Percentiles rank a stretch among this genome's conserved stretches.
These are phyloP conservation scores for Dunckerocampus dactyliophorus DNA, from an alignment of 2,113 vertebrate genomes.

Conservation along the genomic window DNA sequence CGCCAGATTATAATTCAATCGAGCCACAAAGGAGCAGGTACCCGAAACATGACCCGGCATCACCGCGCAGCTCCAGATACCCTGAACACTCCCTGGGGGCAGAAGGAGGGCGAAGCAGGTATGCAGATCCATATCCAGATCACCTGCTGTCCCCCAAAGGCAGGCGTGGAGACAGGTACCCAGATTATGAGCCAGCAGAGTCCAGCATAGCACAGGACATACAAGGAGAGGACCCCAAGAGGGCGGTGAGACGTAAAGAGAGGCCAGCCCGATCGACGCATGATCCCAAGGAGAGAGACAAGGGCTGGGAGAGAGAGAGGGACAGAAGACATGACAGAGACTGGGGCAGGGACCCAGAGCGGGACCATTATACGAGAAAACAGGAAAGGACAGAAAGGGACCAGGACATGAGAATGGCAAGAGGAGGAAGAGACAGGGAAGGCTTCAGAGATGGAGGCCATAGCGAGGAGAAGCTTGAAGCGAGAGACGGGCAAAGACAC, in stretches of 20 bases:
- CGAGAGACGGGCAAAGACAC: constrained; percentile 33
- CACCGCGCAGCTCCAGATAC: constrained; percentile 40
- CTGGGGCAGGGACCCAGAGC: constrained; percentile 20
- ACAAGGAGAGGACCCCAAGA: constrained; percentile 36
- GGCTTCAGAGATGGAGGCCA: constrained; percentile 33
- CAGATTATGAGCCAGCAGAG: constrained; percentile 46
- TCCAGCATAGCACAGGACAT: constrained; percentile 22
- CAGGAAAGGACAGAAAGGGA: constrained; percentile 38
- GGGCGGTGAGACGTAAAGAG: constrained; percentile 57
- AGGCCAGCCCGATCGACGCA: constrained; percentile 62
- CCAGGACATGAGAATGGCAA: constrained; percentile 31
- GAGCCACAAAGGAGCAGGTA: constrained; percentile 53
- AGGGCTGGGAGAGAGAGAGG: constrained; percentile 29
- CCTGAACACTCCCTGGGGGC: constrained; percentile 32
- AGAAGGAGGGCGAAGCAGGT: constrained; percentile 44
- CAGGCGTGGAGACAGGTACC: constrained; percentile 57
- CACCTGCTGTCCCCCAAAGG: constrained; percentile 55
- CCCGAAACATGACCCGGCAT: constrained; percentile 48
- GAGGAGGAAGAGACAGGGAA: constrained; percentile 22
- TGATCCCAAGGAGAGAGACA: constrained; percentile 54
- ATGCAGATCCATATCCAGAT: constrained; percentile 67
- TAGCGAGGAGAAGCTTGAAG: constrained; percentile 26
- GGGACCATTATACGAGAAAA: constrained; percentile 27
- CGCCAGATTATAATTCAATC: constrained; percentile 49
- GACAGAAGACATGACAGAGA: constrained; percentile 38